Conservation (phyloP, 2,888 invertebrate genomes). For the Eupeodes luniger region DNA sequence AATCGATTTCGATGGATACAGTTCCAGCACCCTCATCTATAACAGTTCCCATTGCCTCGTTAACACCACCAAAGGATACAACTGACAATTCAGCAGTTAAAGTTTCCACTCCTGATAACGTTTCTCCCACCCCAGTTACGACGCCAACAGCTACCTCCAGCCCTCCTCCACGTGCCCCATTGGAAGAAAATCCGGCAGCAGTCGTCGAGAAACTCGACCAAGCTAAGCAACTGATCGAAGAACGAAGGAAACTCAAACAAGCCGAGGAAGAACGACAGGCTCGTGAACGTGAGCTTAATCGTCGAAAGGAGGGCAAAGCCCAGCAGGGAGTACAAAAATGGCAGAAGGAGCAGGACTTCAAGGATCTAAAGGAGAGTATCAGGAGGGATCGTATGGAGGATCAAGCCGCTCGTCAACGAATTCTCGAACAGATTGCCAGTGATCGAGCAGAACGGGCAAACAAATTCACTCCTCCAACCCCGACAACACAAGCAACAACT, state of each 20-base stretch:
- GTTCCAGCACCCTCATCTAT: constrained; percentile 24
- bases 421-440: constrained; percentile 93
- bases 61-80: neutral
- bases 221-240: constrained; percentile 89
- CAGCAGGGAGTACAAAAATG: constrained; percentile 89
- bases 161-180: neutral
- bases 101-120: neutral
- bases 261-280: constrained; percentile 88
- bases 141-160: constrained; percentile 9
- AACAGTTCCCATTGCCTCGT: constrained; percentile 32
- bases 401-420: constrained; percentile 89
- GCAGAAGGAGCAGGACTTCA: constrained; percentile 91
- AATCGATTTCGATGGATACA: constrained; percentile 55
- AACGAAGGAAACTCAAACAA: constrained; percentile 87
- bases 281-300: constrained; percentile 87
- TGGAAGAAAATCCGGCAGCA: constrained; percentile 11
- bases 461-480: constrained; percentile 79
- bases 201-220: constrained; percentile 83
- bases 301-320: constrained; percentile 90
- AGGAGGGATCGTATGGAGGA: constrained; percentile 91
- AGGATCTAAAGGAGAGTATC: constrained; percentile 86
- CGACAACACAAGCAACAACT: constrained; percentile 76
- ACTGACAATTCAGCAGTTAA: neutral
- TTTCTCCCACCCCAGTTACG: neutral
- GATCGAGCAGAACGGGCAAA: constrained; percentile 90